Evolutionary conservation across 2,797 vertebrate genomes (phyloP).

Genomic region (Podarcis lilfordi): DNA sequence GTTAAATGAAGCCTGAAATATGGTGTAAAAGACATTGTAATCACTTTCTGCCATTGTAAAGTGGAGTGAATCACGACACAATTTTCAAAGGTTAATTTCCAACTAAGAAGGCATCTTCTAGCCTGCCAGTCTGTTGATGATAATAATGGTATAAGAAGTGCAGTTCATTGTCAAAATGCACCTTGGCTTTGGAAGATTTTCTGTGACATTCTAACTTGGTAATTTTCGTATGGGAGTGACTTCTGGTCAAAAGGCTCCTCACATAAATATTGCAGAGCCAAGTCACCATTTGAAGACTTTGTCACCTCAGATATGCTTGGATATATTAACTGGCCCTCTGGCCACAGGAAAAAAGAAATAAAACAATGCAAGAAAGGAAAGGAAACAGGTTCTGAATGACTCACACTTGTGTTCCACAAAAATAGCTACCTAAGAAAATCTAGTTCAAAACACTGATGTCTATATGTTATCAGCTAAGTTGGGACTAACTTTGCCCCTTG

Average conservation of each 20-base stretch:
- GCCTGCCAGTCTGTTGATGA: background rate
- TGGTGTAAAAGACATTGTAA: constrained; percentile 5
- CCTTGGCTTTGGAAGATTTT: background rate
- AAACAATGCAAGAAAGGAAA: background rate
- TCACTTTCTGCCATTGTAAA: background rate
- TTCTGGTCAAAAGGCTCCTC: background rate
- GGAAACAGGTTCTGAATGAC: background rate
- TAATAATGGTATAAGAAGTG: background rate
- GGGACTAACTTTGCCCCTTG: no score
- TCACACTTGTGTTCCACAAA: background rate
- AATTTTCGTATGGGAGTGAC: background rate
- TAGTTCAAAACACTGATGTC: background rate
- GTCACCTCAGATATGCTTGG: background rate
- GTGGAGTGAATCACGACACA: background rate
- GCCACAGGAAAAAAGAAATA: background rate
- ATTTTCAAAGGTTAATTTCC: constrained; percentile 7
- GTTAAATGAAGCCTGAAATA: background rate
- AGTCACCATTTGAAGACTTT: background rate
- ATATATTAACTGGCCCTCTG: background rate
- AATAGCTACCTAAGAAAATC: background rate
- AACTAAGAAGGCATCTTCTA: background rate
- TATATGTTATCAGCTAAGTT: no score
- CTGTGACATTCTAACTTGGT: background rate
- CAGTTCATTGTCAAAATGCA: background rate
- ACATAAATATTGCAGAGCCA: background rate